Base-by-base conservation (phyloP, 2,797 vertebrate genomes). In the Parambassis ranga region DNA sequence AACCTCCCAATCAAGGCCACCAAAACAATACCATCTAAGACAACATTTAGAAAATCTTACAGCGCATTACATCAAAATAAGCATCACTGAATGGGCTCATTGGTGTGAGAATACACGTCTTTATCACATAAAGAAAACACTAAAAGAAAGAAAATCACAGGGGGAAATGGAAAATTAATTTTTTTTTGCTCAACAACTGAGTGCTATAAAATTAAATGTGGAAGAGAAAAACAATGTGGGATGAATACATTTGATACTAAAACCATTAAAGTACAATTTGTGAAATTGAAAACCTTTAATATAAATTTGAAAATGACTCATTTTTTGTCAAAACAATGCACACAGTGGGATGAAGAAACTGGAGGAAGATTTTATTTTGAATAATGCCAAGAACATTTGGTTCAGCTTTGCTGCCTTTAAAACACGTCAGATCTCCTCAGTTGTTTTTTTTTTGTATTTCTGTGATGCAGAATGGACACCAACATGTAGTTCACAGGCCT, bases 51-150 rank as follows among this genome's bases (percentile, higher is more conserved):
- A 61, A 53, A 83, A 55, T 67, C 82, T 79, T 74, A 71, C 58
- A 63, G 35, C 53, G 59, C 58, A 70, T 79, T 82, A 51, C 81
- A 84, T 86, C 78, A 85, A 58, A 75, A 52, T 39, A 37, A 52
- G 39, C 42, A 64, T 64, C 51, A 80, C 33, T 67, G 56, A 71
- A 69, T 32, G 56, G 53, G 39, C 27, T 46, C 28, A 22, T 26
- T 65, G 44, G 68, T 67, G 67, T 36, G 41, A 66, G 55, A 38
- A n/a, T 35, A 35, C 2, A 19, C 39, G n/a, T 48, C 36, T 24
- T 69, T 48, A 61, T 66, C 41, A 58, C 13, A 62, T 11, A 71
- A 67, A 71, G 37, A 59, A 32, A 39, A 35, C 35, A 58, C 70
- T 51, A 41, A 65, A 47, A 27, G 59, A 55, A 32, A 72, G 43